Evolutionary conservation across 2,797 vertebrate genomes (phyloP), one percentile per base, ranked within the genome.

Genomic region (Eulemur mongoz): DNA sequence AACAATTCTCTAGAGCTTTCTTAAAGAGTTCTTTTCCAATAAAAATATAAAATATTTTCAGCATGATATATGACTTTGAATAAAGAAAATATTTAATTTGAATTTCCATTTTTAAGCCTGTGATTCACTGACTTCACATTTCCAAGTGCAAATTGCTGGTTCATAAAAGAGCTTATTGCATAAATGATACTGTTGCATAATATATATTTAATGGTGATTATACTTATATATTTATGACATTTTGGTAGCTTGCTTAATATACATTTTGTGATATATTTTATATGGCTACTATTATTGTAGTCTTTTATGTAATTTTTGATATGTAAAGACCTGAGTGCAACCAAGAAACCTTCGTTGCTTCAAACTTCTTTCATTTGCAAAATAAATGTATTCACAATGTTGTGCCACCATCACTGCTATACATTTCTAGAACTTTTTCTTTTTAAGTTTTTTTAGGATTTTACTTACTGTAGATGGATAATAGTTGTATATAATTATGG

Each of bases 81-180:
- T 93, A 96, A 96, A 65, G 8, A 89, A 93, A 5, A 1, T 18
- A 75, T 5, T 80, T 89, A 92, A 63, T 95, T 90, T 95, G 61
- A 93, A 96, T 94, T 94, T 96, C 73, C 94, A 1, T 63, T 86
- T 89, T 90, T 80, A 85, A 93, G 54, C 45, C 59, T 93, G 9
- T 6, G 61, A 57, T 91, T 93, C 84, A 96, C 65, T 95, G 54
- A 89, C 65, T 75, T 89, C 88, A 18, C 50, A 93, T 88, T 96
- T 85, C 32, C 61, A 93, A 76, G 38, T 86, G 3, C n/a, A 85
- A 93, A 95, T 45, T 73, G 10, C 52, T 87, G 40, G 12, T 88
- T 93, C 25, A 93, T 86, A 90, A 65, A 83, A 85, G 93, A 76
- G 0, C 4, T 17, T 91, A 57, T 84, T 85, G 27, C 38, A 75